Evolutionary conservation across 2,888 invertebrate species (phyloP).

Genomic region (Ochropacha duplaris): DNA sequence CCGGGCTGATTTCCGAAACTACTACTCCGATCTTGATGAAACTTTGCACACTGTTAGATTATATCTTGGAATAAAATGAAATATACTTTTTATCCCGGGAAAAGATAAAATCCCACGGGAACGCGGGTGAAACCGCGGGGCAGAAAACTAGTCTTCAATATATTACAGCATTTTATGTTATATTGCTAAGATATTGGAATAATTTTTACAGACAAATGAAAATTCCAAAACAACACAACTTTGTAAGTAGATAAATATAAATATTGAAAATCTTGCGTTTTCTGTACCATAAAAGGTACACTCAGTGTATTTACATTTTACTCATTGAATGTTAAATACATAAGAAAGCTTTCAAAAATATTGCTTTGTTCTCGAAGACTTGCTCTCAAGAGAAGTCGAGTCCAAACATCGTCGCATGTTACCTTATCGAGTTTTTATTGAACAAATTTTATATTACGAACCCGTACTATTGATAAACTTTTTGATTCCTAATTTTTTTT

Average conservation of each 20-base stretch:
- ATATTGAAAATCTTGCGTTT: background rate
- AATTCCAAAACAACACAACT: background rate
- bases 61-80: no score
- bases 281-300: background rate
- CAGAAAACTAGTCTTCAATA: no score
- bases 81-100: no score
- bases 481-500: background rate
- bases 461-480: slow-evolving; percentile 24
- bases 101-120: no score
- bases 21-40: no score
- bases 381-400: slow-evolving; percentile 36
- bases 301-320: background rate
- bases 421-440: slow-evolving; percentile 58
- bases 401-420: slow-evolving; percentile 47
- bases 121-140: no score
- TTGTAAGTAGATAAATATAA: background rate
- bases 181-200: no score
- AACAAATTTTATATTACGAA: slow-evolving; percentile 42
- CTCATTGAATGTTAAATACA: background rate
- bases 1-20: no score
- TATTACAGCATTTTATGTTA: no score
- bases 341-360: slow-evolving; percentile 49
- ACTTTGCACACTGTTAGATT: no score
- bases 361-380: slow-evolving; percentile 35
- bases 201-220: background rate